A percentile compares a stretch with the other conserved stretches of the same genome.
Evolutionary conservation across 1,140 invertebrate genomes (phyloP).

Genomic region (Saccostrea echinata): DNA sequence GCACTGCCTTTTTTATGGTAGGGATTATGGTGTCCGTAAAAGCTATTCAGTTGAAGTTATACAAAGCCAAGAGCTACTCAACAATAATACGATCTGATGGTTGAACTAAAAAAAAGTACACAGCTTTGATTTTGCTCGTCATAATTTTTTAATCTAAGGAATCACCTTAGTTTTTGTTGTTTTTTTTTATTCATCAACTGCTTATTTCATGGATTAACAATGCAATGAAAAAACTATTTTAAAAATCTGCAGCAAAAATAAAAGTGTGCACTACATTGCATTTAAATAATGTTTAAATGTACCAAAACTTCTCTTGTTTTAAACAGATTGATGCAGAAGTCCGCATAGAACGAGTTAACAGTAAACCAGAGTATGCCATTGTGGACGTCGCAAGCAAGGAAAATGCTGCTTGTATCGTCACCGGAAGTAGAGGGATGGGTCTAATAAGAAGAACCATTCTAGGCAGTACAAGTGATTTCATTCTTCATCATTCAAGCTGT

Average conservation of each 20-base stretch:
- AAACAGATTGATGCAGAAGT: background rate
- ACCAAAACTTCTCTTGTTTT: background rate
- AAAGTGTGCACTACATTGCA: background rate
- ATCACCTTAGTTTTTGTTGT: too few species aligned
- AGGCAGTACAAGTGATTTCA: background rate
- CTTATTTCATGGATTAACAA: too few species aligned
- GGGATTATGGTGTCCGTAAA: too few species aligned
- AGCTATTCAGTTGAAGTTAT: too few species aligned
- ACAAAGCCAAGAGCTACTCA: too few species aligned
- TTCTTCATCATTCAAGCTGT: slow-evolving; percentile 16
- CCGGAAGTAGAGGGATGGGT: slow-evolving; percentile 21
- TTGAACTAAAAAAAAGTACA: background rate
- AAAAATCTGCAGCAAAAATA: too few species aligned
- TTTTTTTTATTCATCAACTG: too few species aligned
- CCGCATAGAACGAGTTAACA: background rate
- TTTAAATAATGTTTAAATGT: background rate
- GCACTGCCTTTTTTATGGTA: too few species aligned
- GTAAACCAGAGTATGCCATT: slow-evolving; percentile 10
- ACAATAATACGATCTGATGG: too few species aligned
- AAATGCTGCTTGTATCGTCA: background rate
- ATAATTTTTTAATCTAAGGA: background rate
- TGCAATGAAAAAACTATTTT: background rate
- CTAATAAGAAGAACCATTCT: slow-evolving; percentile 12
- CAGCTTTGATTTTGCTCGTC: background rate
- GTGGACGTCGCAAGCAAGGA: background rate